phyloP scores from a whole-genome alignment of 2,888 invertebrate species.

The Epirrhoe alternata region DNA sequence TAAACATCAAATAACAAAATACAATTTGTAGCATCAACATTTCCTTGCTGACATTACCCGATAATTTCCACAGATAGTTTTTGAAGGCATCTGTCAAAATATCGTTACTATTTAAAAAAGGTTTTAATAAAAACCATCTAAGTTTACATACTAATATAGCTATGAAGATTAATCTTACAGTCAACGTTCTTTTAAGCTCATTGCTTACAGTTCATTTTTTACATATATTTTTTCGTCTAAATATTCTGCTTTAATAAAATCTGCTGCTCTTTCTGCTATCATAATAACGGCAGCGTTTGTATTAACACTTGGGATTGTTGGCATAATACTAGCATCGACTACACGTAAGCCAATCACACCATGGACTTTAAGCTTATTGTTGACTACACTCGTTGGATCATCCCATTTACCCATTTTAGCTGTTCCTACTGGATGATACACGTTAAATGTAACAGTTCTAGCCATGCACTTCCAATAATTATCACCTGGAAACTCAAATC shows the following conservation, averaged over 20 bases:
- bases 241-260: conserved; percentile 72
- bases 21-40: conserved; percentile 20
- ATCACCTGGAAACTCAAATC: conserved; percentile 60
- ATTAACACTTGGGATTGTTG: conserved; percentile 75
- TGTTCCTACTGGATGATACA: conserved; percentile 78
- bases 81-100: background rate
- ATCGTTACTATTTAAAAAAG: background rate
- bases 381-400: conserved; percentile 67
- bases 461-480: conserved; percentile 79
- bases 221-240: conserved; percentile 24
- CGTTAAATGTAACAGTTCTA: conserved; percentile 71
- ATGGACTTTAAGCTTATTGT: conserved; percentile 61
- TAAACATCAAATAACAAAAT: conserved; percentile 17
- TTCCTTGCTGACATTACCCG: conserved; percentile 5
- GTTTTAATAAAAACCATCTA: background rate
- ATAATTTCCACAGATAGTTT: background rate
- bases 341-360: conserved; percentile 67
- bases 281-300: conserved; percentile 76
- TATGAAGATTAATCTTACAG: too few species aligned
- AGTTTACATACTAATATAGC: background rate
- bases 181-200: too few species aligned
- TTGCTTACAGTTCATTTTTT: conserved; percentile 63
- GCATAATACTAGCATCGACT: conserved; percentile 77
- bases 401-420: conserved; percentile 70
- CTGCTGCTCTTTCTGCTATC: conserved; percentile 76